Evolutionary conservation across 2,113 vertebrate species (phyloP).

Genomic region (Elephantulus edwardii): DNA sequence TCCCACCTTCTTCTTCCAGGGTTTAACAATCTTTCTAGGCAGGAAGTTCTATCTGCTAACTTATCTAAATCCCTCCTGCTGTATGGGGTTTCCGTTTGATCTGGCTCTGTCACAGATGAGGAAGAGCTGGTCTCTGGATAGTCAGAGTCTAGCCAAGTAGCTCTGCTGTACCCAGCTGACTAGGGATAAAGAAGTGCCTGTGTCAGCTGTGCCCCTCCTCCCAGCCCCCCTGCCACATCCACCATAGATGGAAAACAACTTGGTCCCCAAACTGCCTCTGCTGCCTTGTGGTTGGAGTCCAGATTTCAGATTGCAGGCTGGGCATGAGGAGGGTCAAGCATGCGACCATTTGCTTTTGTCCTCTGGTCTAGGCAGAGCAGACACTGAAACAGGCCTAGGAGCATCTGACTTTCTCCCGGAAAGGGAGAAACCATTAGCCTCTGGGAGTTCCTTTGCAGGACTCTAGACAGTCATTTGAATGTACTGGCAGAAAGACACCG

Average conservation of each 20-base stretch:
- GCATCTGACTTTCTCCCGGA: neutral
- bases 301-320: neutral
- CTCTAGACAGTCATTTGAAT: neutral
- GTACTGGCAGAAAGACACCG: too few species aligned
- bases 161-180: neutral
- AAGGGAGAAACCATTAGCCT: neutral
- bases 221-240: neutral
- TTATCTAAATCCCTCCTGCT: conserved; percentile 36
- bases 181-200: neutral
- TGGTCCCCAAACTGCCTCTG: too few species aligned
- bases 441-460: neutral
- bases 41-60: conserved; percentile 37
- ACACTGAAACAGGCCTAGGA: neutral
- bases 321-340: neutral
- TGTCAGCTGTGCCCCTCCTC: neutral
- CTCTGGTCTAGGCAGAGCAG: neutral
- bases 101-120: neutral
- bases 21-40: neutral
- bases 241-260: fast-evolving
- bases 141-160: neutral
- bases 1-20: neutral
- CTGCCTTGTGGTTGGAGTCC: neutral
- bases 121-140: neutral
- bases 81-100: conserved; percentile 34
- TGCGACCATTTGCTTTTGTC: neutral